phyloP scores from a whole-genome alignment of 2,888 invertebrate genomes.

The Cetonia aurata region DNA sequence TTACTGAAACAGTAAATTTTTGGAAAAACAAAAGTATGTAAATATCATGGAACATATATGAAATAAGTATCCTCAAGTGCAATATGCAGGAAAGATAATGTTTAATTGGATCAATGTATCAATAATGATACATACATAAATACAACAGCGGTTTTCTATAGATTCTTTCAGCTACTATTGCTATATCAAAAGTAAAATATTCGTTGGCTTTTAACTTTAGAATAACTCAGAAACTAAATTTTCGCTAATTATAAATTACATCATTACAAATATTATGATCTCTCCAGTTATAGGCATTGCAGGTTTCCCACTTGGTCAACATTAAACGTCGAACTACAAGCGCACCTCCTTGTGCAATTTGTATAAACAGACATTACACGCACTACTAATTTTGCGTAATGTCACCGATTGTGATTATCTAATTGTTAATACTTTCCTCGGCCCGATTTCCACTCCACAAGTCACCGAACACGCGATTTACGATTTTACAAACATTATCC shows the following conservation, averaged over 20 bases:
- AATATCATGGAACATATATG: too few relatives aligned
- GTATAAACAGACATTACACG: conserved; percentile 22
- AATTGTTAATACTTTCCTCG: conserved; percentile 24
- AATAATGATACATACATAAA: too few relatives aligned
- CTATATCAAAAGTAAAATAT: too few relatives aligned
- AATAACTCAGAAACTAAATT: too few relatives aligned
- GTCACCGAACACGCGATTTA: conserved; percentile 18
- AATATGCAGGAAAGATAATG: too few relatives aligned
- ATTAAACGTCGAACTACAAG: conserved; percentile 11
- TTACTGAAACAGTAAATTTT: too few relatives aligned
- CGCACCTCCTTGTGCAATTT: conserved; percentile 24
- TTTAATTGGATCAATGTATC: too few relatives aligned
- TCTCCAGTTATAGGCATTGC: not conserved
- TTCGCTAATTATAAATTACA: not conserved
- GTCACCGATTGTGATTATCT: conserved; percentile 26
- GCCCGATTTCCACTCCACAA: conserved; percentile 13
- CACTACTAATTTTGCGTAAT: conserved; percentile 38
- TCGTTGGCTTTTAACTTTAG: too few relatives aligned
- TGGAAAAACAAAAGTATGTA: too few relatives aligned
- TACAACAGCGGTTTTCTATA: too few relatives aligned
- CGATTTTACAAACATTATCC: conserved; percentile 1
- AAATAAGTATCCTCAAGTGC: too few relatives aligned
- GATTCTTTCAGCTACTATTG: too few relatives aligned
- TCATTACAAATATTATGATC: not conserved
- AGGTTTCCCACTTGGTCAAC: conserved; percentile 14